Conservation (phyloP, 2,797 vertebrate genomes). For the Amniataba percoides region DNA sequence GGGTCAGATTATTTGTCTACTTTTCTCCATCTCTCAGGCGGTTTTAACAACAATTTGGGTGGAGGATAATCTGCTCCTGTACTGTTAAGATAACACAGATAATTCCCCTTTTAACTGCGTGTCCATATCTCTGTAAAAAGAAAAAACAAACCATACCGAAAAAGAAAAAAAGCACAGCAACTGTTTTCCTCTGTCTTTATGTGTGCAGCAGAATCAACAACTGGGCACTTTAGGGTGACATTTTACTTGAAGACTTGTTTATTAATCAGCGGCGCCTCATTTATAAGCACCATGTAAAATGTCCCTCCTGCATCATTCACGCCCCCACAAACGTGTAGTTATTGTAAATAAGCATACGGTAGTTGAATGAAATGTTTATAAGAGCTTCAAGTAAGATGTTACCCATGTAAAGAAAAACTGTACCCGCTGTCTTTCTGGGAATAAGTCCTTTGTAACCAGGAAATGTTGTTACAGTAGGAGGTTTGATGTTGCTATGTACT, state of each 20-base stretch:
- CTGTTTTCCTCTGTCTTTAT: constrained; percentile 59
- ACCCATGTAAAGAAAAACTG: constrained; percentile 62
- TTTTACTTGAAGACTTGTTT: constrained; percentile 76
- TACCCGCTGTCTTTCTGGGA: constrained; percentile 62
- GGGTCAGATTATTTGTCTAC: constrained; percentile 47
- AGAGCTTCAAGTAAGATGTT: constrained; percentile 78
- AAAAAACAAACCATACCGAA: background rate
- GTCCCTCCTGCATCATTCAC: constrained; percentile 45
- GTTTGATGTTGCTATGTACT: constrained; percentile 76
- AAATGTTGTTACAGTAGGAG: constrained; percentile 67
- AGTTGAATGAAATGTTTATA: constrained; percentile 51
- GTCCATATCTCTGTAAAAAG: constrained; percentile 44
- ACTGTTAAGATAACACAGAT: constrained; percentile 68
- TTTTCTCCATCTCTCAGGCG: constrained; percentile 71
- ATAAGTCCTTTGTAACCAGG: constrained; percentile 65
- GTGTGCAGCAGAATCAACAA: constrained; percentile 76
- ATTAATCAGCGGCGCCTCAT: constrained; percentile 58
- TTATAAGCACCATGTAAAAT: constrained; percentile 62
- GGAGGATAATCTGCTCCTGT: constrained; percentile 65
- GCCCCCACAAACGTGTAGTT: constrained; percentile 46
- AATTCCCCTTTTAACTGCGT: constrained; percentile 56
- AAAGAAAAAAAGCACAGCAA: constrained; percentile 69
- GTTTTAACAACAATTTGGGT: constrained; percentile 60
- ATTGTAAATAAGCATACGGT: constrained; percentile 72
- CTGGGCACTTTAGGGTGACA: constrained; percentile 78